Percentiles rank a stretch among this genome's conserved stretches.
Evolutionary conservation across 2,113 vertebrate species (phyloP).

Genomic region (Columba janthina): DNA sequence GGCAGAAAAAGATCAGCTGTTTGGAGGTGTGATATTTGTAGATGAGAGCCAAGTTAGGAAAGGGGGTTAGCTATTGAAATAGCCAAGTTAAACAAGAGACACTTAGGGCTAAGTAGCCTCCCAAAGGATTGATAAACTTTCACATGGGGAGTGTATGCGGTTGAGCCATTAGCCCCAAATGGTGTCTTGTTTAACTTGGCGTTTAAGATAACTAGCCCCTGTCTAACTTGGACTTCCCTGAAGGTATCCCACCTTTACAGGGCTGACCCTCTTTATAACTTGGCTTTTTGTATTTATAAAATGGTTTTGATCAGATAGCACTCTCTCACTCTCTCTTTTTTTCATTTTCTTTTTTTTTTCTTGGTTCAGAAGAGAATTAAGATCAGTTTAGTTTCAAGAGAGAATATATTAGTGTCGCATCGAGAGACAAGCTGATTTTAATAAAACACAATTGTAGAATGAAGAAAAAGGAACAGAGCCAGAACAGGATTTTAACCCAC

Average conservation of each 20-base stretch:
- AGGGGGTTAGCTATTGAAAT: constrained; percentile 47
- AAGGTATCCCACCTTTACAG: constrained; percentile 59
- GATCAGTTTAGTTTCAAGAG: constrained; percentile 25
- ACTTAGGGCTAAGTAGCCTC: constrained; percentile 61
- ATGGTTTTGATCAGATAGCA: constrained; percentile 64
- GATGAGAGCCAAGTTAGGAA: constrained; percentile 58
- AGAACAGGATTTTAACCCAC: constrained; percentile 54
- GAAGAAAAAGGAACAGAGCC: constrained; percentile 9
- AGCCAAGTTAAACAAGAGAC: constrained; percentile 68
- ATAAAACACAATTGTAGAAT: constrained; percentile 50
- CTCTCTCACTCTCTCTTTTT: background rate
- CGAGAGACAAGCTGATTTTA: constrained; percentile 61
- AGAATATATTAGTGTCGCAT: constrained; percentile 36
- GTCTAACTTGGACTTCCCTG: constrained; percentile 51
- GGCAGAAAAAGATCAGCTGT: constrained; percentile 66
- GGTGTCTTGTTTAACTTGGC: constrained; percentile 68
- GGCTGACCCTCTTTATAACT: constrained; percentile 38
- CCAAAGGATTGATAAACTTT: constrained; percentile 69
- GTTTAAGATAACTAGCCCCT: constrained; percentile 57
- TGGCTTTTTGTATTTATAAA: constrained; percentile 47
- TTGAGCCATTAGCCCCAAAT: constrained; percentile 57
- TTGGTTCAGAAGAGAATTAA: background rate
- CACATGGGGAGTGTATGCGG: constrained; percentile 27
- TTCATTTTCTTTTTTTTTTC: background rate
- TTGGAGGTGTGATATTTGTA: constrained; percentile 54